phyloP scores from a whole-genome alignment of 2,797 vertebrate species.

The Alauda arvensis region DNA sequence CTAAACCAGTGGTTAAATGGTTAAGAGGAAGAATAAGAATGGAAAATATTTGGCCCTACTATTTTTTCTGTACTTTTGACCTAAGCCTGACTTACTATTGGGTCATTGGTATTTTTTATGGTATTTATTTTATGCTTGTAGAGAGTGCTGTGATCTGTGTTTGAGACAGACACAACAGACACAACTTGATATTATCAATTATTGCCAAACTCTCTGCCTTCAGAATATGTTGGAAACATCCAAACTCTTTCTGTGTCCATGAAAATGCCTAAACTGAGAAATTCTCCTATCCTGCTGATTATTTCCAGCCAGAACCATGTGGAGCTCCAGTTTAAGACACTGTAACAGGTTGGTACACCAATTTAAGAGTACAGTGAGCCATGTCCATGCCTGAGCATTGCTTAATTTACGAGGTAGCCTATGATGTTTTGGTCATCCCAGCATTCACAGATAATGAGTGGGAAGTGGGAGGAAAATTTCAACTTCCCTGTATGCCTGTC shows the following conservation, averaged over 20 bases:
- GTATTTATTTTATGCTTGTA: neutral
- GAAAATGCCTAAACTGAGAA: neutral
- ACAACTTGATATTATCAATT: neutral
- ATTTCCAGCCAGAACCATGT: neutral
- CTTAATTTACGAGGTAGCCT: neutral
- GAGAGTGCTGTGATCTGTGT: neutral
- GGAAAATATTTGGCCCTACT: neutral
- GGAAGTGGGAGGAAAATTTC: neutral
- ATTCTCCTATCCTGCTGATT: neutral
- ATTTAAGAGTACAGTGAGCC: neutral
- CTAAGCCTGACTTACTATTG: neutral
- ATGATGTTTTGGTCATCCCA: neutral
- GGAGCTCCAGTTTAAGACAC: neutral
- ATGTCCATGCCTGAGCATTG: fast-evolving
- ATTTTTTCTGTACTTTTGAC: neutral
- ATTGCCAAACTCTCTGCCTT: neutral
- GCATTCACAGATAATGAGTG: neutral
- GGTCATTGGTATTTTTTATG: neutral
- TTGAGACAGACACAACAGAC: neutral
- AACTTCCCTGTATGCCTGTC: neutral
- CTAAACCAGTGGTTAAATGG: neutral
- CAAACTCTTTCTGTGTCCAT: neutral
- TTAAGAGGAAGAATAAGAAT: neutral
- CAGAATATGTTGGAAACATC: neutral
- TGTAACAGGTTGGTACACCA: neutral